These are phyloP conservation scores for Pterophyllum scalare DNA, from an alignment of 2,113 vertebrate genomes.

Conservation along the genomic window DNA sequence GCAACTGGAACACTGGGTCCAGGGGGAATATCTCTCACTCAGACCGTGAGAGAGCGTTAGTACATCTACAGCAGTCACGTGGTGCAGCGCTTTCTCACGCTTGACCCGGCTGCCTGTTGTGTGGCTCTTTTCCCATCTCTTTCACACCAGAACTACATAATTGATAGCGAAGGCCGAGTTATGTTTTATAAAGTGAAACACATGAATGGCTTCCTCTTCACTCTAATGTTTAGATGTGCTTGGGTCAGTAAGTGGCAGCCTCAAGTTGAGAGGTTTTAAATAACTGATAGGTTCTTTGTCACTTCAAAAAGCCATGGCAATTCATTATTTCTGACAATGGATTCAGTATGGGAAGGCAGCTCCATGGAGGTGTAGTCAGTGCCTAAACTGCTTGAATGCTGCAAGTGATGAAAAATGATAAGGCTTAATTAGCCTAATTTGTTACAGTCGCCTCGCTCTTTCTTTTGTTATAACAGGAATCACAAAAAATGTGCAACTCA, in stretches of 20 bases:
- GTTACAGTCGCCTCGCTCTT: background rate
- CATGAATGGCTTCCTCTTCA: conserved; percentile 58
- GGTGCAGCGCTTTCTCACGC: conserved; percentile 38
- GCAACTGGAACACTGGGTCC: conserved; percentile 74
- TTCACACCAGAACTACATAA: conserved; percentile 71
- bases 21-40: conserved; percentile 70
- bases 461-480: background rate
- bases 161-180: conserved; percentile 67
- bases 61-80: conserved; percentile 70
- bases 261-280: conserved; percentile 56
- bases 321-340: conserved; percentile 48
- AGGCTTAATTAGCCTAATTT: background rate
- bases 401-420: conserved; percentile 1
- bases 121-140: conserved; percentile 43
- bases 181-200: conserved; percentile 69
- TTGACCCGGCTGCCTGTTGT: conserved; percentile 50
- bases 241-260: conserved; percentile 37
- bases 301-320: conserved; percentile 29
- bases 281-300: conserved; percentile 46
- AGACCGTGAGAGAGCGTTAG: conserved; percentile 65
- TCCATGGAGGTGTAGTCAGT: conserved; percentile 4
- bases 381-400: background rate
- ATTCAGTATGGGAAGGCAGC: conserved; percentile 5
- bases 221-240: conserved; percentile 49
- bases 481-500: background rate